phyloP scores from a whole-genome alignment of 2,888 invertebrate species.

The Slavum lentiscoides region DNA sequence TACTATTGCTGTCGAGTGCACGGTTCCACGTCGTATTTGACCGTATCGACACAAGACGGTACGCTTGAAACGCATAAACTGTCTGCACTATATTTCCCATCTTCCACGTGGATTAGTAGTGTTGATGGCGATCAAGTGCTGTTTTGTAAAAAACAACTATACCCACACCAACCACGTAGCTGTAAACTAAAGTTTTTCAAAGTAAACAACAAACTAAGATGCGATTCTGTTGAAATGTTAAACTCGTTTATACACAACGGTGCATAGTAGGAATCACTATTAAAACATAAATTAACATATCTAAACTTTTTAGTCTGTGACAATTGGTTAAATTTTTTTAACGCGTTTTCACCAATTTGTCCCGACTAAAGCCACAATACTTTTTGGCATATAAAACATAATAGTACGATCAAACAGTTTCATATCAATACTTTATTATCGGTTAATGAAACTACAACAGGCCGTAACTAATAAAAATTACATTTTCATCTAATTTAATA shows the following conservation, averaged over 20 bases:
- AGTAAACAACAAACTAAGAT: constrained; percentile 40
- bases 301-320: too few relatives aligned
- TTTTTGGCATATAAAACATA: too few relatives aligned
- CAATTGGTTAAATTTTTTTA: too few relatives aligned
- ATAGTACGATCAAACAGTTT: too few relatives aligned
- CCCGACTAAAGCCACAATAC: too few relatives aligned
- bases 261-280: neutral
- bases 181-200: constrained; percentile 17
- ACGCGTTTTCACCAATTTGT: too few relatives aligned
- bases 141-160: constrained; percentile 24
- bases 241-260: neutral
- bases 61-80: constrained; percentile 22
- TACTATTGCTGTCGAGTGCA: constrained; percentile 20
- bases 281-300: neutral
- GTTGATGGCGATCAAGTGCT: constrained; percentile 4
- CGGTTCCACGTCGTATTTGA: constrained; percentile 25
- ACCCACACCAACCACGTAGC: constrained; percentile 1
- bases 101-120: constrained; percentile 25
- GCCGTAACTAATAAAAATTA: too few relatives aligned
- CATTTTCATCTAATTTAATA: too few relatives aligned
- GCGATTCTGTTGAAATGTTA: constrained; percentile 41
- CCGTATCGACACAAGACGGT: constrained; percentile 24
- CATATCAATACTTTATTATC: too few relatives aligned
- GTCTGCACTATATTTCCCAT: constrained; percentile 43
- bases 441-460: too few relatives aligned